Evolutionary conservation across 2,888 invertebrate species (phyloP).

Genomic region (Suillia variegata): DNA sequence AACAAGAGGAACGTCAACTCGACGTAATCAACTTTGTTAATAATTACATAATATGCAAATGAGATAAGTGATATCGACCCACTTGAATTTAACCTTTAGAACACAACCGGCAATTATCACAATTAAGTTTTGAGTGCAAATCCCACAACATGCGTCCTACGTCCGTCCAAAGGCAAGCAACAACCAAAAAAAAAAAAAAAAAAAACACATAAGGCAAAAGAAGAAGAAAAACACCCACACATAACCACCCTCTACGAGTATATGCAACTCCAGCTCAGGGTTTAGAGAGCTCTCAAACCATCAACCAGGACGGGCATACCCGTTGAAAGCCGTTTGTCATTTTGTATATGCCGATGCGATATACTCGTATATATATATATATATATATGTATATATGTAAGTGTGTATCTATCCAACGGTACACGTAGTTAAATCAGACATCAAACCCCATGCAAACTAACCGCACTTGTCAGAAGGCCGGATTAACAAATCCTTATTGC

Average conservation of each 20-base stretch:
- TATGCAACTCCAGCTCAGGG: background rate
- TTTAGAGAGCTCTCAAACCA: conserved; percentile 4
- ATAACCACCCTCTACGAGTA: conserved; percentile 7
- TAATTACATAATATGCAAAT: conserved; percentile 51
- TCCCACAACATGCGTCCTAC: conserved; percentile 39
- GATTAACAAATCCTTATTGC: conserved; percentile 59
- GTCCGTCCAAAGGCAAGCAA: conserved; percentile 18
- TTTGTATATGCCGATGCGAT: conserved; percentile 9
- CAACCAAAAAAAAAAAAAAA: conserved; percentile 19
- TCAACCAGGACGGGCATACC: conserved; percentile 1
- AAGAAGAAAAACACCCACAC: background rate
- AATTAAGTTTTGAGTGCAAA: conserved; percentile 52
- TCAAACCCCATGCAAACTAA: conserved; percentile 44
- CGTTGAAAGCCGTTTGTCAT: conserved; percentile 9
- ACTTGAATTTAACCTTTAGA: conserved; percentile 14
- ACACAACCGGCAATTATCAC: conserved; percentile 48
- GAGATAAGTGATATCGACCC: conserved; percentile 18
- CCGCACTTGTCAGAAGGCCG: conserved; percentile 59
- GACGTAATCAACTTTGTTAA: background rate
- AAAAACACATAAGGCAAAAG: background rate
- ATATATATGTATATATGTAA: no score
- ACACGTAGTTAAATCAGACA: conserved; percentile 17
- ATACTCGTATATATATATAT: conserved; percentile 11
- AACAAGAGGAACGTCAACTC: no score
- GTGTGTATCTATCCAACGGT: no score